Base-by-base conservation (phyloP, 2,113 vertebrate species). In the Cephalopterus ornatus region DNA sequence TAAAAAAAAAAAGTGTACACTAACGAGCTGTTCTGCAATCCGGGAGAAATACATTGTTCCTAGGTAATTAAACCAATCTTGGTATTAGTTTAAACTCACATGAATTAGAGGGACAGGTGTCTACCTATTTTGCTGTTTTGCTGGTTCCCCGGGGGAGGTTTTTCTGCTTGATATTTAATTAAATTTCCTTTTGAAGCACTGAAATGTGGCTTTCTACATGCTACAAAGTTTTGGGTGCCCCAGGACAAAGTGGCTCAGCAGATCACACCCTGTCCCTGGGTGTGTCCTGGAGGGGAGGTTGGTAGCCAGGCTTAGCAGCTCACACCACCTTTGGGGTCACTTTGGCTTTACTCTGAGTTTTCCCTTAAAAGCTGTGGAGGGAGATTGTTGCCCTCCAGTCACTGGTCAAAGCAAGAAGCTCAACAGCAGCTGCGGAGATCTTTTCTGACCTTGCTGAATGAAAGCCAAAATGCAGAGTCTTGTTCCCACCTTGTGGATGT, bases 31-130 rank as follows among this genome's bases (percentile, higher is more conserved):
- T 81, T 88, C 75, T 47, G 83, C 91, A 91, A 93, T 83, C 83
- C 65, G 61, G 76, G 46, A 85, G 87, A 93, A 91, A 66, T 88
- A 68, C 85, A 90, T 90, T 87, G 88, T 95, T 96, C 89, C 89
- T 81, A 55, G 83, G 91, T 98, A 97, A 97, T 96, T 97, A 97
- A 97, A 78, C 95, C 83, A 55, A 95, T 86, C 92, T 87, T 63
- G 49, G 49, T 78, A 37, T 63, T 82, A 86, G 87, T 83, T 92
- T 88, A 94, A 91, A 89, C 53, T 74, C 75, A 73, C 28, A 65
- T 93, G 88, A 94, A 94, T 95, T 97, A 95, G 63, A 90, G 47
- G 61, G 46, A 72, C 88, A 83, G 65, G 75, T 61, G 78, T 78
- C 81, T 95, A 79, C 83, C 72, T 96, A 16, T 77, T 92, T 73